phyloP scores from a whole-genome alignment of 2,888 invertebrate species.

The Ferdinandea cuprea region DNA sequence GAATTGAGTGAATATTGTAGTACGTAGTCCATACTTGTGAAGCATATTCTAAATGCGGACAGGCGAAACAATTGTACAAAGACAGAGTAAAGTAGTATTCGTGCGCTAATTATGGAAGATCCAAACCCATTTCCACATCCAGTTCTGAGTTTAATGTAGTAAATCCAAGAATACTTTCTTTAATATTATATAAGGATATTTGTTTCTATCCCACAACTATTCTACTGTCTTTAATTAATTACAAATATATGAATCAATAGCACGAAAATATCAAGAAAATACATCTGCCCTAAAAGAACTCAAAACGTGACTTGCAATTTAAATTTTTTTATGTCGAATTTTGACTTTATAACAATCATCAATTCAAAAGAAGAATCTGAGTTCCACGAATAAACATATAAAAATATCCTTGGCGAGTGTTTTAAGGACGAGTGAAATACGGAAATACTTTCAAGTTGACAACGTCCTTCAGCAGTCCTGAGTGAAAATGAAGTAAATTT shows the following conservation, averaged over 20 bases:
- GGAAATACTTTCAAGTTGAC: conserved; percentile 13
- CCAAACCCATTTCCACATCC: no score
- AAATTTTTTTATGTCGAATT: conserved; percentile 7
- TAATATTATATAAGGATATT: no score
- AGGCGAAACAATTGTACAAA: no score
- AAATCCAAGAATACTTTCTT: no score
- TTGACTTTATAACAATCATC: conserved; percentile 46
- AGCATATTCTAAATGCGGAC: no score
- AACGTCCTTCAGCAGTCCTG: conserved; percentile 23
- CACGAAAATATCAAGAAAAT: neutral
- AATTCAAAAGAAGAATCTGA: conserved; percentile 6
- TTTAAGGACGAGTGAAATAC: conserved; percentile 33
- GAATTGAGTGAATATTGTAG: no score
- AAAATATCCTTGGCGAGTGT: conserved; percentile 49
- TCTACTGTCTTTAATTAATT: no score
- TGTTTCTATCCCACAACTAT: no score
- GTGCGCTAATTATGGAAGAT: no score
- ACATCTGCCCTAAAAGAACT: conserved; percentile 1
- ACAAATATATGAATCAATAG: conserved; percentile 38
- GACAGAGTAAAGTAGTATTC: no score
- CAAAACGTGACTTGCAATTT: conserved; percentile 40
- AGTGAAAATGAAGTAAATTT: conserved; percentile 41
- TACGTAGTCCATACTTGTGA: no score
- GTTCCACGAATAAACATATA: conserved; percentile 49
- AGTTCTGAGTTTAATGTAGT: no score